Base-by-base conservation (phyloP, 64 coral and sea anemone genomes). In the Stichodactyla helianthus region DNA sequence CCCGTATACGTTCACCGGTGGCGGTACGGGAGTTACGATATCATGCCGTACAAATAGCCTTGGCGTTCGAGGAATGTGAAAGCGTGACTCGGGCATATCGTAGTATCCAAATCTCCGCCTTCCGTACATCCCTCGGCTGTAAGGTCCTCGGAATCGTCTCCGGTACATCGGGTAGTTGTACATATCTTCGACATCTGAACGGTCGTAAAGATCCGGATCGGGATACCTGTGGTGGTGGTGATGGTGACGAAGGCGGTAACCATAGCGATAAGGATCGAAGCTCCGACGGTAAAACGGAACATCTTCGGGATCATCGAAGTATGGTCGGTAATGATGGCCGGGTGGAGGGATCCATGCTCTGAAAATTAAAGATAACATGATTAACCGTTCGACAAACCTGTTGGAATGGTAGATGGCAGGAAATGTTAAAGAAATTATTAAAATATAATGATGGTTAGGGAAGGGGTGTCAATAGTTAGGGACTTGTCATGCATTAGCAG, bases 1-100 rank as follows among this genome's bases (percentile, higher is more conserved):
- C 44, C 94, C 91, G 55, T 52, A 86, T 44, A 97, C 84, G 55
- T 97, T 97, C 35, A 97, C 89, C 6, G 94, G 94, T 79, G 91
- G 77, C 9, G 90, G 94, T 20, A 84, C 86, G 4, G 91, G 94
- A 8, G 91, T 90, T 10, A 93, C 62, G 51, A 97, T 97, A 13
- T 97, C 89, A 54, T 95, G 87, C 70, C 94, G 52, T 27, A 92
- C 50, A 56, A 86, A 89, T 51, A 79, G 84, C 15, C 61, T 82
- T 16, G 59, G 60, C 19, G 13, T 35, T 71, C 82, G 79, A 59
- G 50, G 58, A 52, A 26, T 91, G 18, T 51, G 86, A 71, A 61
- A 88, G 12, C 86, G 19, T 55, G 76, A 52, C 78, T 81, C 78
- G 50, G 52, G 52, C n/a, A 20, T 54, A 6, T 53, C 78, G 52